These are phyloP conservation scores for Drosophila gunungcola DNA, from an alignment of 1,140 invertebrate species.

Conservation along the genomic window DNA sequence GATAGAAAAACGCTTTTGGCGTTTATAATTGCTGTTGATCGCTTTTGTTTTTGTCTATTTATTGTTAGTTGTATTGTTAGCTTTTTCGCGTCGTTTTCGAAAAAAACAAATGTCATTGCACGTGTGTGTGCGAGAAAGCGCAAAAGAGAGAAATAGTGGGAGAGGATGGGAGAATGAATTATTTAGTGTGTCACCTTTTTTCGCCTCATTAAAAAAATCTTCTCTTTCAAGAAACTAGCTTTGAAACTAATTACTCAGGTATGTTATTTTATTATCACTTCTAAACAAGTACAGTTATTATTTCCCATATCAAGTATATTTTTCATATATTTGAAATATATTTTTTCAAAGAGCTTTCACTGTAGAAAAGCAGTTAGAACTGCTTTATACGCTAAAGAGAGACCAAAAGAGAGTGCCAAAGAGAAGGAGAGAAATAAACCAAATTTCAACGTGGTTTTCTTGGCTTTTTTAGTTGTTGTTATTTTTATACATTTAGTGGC, in stretches of 20 bases:
- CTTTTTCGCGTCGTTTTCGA: conserved; percentile 32
- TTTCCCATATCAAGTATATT: neutral
- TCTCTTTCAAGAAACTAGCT: conserved; percentile 1
- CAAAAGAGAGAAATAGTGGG: neutral
- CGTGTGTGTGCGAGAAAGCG: conserved; percentile 40
- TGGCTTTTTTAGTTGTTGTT: conserved; percentile 42
- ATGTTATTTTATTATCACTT: conserved; percentile 15
- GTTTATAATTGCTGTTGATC: conserved; percentile 52
- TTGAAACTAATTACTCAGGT: conserved; percentile 21
- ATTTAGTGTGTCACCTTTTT: conserved; percentile 25
- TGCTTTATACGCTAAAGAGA: conserved; percentile 15
- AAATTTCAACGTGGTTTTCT: conserved; percentile 71
- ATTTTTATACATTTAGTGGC: conserved; percentile 50
- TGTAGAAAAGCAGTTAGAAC: conserved; percentile 44
- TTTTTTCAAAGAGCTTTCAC: conserved; percentile 15
- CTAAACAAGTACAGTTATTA: conserved; percentile 2
- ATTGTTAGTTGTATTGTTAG: conserved; percentile 41
- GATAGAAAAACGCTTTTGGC: conserved; percentile 53
- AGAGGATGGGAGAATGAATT: neutral
- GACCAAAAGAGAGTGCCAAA: conserved; percentile 11
- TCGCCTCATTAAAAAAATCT: neutral
- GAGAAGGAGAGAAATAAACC: conserved; percentile 12
- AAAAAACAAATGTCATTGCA: conserved; percentile 34
- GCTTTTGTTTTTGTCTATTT: conserved; percentile 28
- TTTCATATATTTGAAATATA: neutral